Percentiles rank a stretch among this genome's conserved stretches.
These are phyloP conservation scores for Neosalanx taihuensis DNA, from an alignment of 2,797 vertebrate genomes.

Conservation along the genomic window DNA sequence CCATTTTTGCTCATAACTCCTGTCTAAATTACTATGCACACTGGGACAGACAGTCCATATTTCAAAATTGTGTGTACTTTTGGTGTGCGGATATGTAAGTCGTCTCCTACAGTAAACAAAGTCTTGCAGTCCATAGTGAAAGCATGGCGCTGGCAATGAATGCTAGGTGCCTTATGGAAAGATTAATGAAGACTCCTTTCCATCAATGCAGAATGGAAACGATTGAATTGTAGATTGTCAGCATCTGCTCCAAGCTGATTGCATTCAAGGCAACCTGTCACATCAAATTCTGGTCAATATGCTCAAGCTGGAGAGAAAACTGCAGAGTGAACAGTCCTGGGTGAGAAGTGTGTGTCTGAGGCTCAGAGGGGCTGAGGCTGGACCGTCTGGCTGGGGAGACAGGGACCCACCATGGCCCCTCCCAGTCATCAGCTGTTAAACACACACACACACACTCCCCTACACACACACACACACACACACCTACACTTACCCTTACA, in stretches of 20 bases:
- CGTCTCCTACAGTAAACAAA: no score
- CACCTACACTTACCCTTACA: no score
- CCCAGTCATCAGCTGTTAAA: conserved; percentile 32
- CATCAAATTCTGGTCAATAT: conserved; percentile 35
- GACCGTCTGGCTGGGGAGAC: conserved; percentile 15
- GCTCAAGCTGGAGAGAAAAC: neutral
- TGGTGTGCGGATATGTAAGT: neutral
- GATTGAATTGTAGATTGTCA: conserved; percentile 22
- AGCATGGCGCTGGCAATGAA: conserved; percentile 39
- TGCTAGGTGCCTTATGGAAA: conserved; percentile 49
- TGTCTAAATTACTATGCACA: no score
- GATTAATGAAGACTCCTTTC: conserved; percentile 51
- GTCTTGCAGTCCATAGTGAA: no score
- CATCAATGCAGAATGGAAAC: no score
- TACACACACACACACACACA: conserved; percentile 4
- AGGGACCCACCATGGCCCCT: conserved; percentile 26
- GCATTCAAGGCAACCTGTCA: conserved; percentile 45
- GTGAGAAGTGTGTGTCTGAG: conserved; percentile 35
- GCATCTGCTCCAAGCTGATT: conserved; percentile 38
- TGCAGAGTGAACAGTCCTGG: conserved; percentile 3
- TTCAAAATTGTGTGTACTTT: neutral
- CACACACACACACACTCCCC: conserved; percentile 20
- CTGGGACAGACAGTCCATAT: no score
- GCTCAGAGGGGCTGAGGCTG: conserved; percentile 10
- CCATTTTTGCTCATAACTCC: conserved; percentile 43